Base-by-base conservation (phyloP, 2,888 invertebrate genomes). In the Sinohyriopsis cumingii region DNA sequence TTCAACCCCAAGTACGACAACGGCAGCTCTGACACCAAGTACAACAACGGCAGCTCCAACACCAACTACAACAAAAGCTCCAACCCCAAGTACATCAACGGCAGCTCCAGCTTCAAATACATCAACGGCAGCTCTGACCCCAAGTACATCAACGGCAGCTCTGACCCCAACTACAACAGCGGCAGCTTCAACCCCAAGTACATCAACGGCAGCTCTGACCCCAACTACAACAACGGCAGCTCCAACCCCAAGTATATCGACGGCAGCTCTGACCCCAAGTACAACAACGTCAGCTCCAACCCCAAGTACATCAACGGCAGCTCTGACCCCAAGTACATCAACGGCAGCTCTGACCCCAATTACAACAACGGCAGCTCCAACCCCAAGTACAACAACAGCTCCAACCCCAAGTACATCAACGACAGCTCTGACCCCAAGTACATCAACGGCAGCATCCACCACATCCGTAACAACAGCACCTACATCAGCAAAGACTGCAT, bases 311-410 rank as follows among this genome's bases (percentile, higher is more conserved):
- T 25, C 61, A 12, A 25, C 61, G 12, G 19, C 55, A 18, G 1
- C 67, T 3, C 22, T 55, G 0, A 24, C 53, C 2, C 54, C 61
- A 45, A 15, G 1, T 5, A 19, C 67, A 15, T 22, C 22, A 5
- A 19, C 25, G 22, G 20, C 61, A 54, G 15, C 60, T 9, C 19
- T 9, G 0, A 61, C 67, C n/a, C 54, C 60, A 20, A 61, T 25
- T 20, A n/a, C 56, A 5, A 24, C 45, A 55, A 20, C 53, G 15
- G 20, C 67, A 12, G 62, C 62, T 7, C 22, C 22, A 5, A n/a
- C 67, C 19, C n/a, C 19, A 18, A 24, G 57, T n/a, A 28, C 61
- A 25, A 67, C 62, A 28, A 15, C 67, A 18, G 55, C 55, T 22
- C 55, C 62, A 1, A 25, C 45, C 1, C 2, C 63, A 5, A 64